Percentiles rank a stretch among this genome's conserved stretches.
These are phyloP conservation scores for Willowsia nigromaculata DNA, from an alignment of 2,888 invertebrate species.

Conservation along the genomic window DNA sequence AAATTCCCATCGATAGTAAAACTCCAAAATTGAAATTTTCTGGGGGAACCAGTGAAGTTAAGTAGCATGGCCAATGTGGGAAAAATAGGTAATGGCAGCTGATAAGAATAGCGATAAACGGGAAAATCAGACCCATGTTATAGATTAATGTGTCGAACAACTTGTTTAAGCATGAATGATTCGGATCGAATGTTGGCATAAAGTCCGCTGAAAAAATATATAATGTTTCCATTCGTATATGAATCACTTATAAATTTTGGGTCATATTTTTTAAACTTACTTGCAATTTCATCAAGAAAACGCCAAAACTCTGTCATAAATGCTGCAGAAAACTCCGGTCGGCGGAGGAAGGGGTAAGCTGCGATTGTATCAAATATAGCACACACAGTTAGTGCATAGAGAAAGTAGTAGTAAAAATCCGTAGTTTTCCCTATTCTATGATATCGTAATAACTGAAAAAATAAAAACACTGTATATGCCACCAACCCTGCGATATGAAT, in stretches of 20 bases:
- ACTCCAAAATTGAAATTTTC: not conserved
- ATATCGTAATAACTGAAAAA: constrained; percentile 24
- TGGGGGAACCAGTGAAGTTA: constrained; percentile 1
- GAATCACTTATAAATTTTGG: too few species aligned
- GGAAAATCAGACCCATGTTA: not conserved
- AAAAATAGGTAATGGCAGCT: constrained; percentile 43
- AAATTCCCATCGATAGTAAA: not conserved
- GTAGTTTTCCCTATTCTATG: not conserved
- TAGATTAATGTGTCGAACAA: constrained; percentile 8
- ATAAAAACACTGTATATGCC: not conserved
- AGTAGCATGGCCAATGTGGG: constrained; percentile 46
- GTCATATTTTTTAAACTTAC: not conserved
- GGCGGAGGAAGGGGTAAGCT: constrained; percentile 12
- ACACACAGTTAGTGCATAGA: not conserved
- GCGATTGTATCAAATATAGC: not conserved
- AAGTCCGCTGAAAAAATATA: constrained; percentile 7
- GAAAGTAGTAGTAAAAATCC: constrained; percentile 42
- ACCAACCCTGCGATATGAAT: not conserved
- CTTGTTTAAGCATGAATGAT: not conserved
- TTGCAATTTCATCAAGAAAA: constrained; percentile 8
- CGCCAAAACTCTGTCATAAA: constrained; percentile 45
- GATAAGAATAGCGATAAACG: not conserved
- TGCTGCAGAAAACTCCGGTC: constrained; percentile 4
- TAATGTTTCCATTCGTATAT: too few species aligned
- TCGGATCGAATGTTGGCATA: constrained; percentile 48